Base-by-base conservation (phyloP, 1,140 invertebrate genomes). In the Adoxophyes honmai region DNA sequence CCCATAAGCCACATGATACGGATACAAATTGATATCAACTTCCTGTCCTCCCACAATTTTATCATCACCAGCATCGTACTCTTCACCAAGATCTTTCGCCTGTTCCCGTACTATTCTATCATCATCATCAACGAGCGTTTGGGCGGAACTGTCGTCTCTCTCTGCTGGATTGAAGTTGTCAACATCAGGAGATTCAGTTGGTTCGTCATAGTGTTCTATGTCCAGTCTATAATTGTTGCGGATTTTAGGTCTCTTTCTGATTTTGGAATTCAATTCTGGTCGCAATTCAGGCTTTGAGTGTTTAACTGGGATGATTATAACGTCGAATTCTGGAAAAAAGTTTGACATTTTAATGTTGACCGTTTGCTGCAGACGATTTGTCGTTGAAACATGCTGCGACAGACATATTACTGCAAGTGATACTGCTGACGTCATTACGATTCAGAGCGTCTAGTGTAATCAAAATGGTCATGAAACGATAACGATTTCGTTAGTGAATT, bases 11-110 rank as follows among this genome's bases (percentile, higher is more conserved):
- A 72, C 79, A 48, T 87, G 82, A 33, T 87, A 87, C 0, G 84
- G 84, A 64, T 87, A 86, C 52, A 81, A 59, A 64, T 76, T 84
- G 0, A 86, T 87, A 59, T 83, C 82, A 1, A 76, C 81, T 57
- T 83, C 74, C n/a, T 53, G 38, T 1, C 82, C 85, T 4, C 81
- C 82, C 0, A 84, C 81, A 15, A 84, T 86, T 39, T 74, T 86
- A 51, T 80, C 68, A 39, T 78, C 72, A 4, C 64, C 71, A 44
- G 53, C 52, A 34, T 58, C 57, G 14, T 9, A n/a, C 14, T 57
- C 33, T 34, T 33, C 53, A 21, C 21, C 21, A 28, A 28, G 21
- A 34, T 35, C 51, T 34, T 52, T 21, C 1, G 3, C 18, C 10
- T 28, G 21, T 28, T 48, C 28, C 8, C 21, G 21, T 18, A 18